Base-by-base conservation (phyloP, 2,113 vertebrate genomes). In the Ibidorhyncha struthersii region DNA sequence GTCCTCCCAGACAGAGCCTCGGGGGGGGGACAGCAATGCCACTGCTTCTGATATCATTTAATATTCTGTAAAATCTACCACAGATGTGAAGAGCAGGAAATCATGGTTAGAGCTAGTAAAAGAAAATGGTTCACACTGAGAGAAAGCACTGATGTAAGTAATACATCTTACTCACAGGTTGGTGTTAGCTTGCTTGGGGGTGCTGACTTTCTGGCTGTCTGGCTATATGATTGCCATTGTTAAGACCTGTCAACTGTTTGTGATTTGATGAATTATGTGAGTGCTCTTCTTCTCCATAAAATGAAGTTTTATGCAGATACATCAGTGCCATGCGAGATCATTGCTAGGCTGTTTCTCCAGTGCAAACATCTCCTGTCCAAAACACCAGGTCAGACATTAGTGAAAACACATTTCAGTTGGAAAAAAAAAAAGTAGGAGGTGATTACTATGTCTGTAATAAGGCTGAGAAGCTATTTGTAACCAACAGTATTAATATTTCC, bases 231-330 rank as follows among this genome's bases (percentile, higher is more conserved):
- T 81, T 89, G 90, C 73, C 55, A 53, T 84, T 90, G 74, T 92
- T 92, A 90, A 90, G 62, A 82, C 14, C 52, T 67, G 81, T 89
- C 89, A 95, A 3, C 43, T 84, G 19, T 79, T 84, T 85, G 66
- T 86, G 89, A 85, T 89, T 91, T 94, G 93, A 77, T 96, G 27
- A 94, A 95, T 82, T 93, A 73, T 25, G 7, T 50, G 49, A 86
- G 32, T 40, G 32, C 32, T 87, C 36, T 67, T 3, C 26, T 72
- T 72, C 40, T 92, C 29, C 49, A 38, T 65, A 61, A 90, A 92
- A 83, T 59, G 38, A 78, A 90, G 47, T 52, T 95, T 81, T 95
- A 95, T 92, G 83, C 70, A 96, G 69, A 94, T 95, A 71, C 10
- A 45, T 58, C 49, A 12, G 49, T 71, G 47, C 58, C 13, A 4